Evolutionary conservation across 2,888 invertebrate genomes (phyloP).

Genomic region (Dryobota labecula): DNA sequence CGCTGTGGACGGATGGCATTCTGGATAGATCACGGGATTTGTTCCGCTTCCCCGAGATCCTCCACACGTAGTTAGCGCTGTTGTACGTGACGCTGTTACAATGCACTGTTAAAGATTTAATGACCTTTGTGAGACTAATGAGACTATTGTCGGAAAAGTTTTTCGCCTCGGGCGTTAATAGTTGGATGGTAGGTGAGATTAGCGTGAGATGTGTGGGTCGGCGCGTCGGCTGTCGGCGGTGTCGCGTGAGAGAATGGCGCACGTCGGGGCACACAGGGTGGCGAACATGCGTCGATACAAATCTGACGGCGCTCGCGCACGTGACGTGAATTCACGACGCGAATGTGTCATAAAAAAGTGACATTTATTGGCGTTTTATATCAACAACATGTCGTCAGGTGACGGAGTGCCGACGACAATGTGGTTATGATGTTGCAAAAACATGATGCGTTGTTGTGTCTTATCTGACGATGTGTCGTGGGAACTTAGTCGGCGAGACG

Average conservation of each 20-base stretch:
- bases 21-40: constrained; percentile 84
- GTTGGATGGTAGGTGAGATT: constrained; percentile 81
- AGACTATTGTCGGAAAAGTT: constrained; percentile 85
- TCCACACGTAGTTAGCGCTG: constrained; percentile 89
- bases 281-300: constrained; percentile 83
- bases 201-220: constrained; percentile 72
- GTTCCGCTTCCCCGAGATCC: constrained; percentile 89
- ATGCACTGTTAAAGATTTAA: constrained; percentile 84
- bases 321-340: constrained; percentile 85
- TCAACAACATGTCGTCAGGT: constrained; percentile 87
- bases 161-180: constrained; percentile 80
- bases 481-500: constrained; percentile 75
- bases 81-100: constrained; percentile 86
- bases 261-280: constrained; percentile 80
- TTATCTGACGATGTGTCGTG: constrained; percentile 84
- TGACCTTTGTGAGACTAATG: constrained; percentile 87
- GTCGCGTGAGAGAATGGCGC: constrained; percentile 85
- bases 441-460: constrained; percentile 75
- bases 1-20: constrained; percentile 80
- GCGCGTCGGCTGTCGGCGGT: constrained; percentile 68
- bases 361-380: constrained; percentile 90
- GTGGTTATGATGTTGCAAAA: constrained; percentile 87
- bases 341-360: constrained; percentile 89
- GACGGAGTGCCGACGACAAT: constrained; percentile 82
- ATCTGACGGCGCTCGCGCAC: constrained; percentile 86